A percentile compares a stretch with the other conserved stretches of the same genome.
Evolutionary conservation across 2,888 invertebrate genomes (phyloP).

Genomic region (Caenorhabditis macrosperma): DNA sequence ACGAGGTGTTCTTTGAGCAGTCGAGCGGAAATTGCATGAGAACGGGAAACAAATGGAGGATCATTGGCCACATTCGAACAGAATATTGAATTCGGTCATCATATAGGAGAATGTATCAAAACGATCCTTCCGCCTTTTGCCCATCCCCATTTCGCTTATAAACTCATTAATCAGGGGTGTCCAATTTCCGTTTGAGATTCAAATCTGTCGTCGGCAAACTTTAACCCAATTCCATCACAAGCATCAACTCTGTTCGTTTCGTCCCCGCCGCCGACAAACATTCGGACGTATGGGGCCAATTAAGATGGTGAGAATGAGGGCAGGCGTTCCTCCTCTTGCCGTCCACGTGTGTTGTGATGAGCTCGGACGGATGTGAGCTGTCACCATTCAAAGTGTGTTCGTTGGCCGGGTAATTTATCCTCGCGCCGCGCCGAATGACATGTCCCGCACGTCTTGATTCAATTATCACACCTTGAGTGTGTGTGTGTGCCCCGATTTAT

Average conservation of each 20-base stretch:
- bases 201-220: constrained; percentile 38
- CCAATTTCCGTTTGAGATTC: constrained; percentile 51
- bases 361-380: constrained; percentile 17
- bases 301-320: constrained; percentile 33
- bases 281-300: constrained; percentile 38
- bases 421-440: constrained; percentile 32
- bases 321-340: background rate
- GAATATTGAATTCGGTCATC: background rate
- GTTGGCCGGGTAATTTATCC: constrained; percentile 38
- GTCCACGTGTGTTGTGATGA: constrained; percentile 48
- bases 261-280: too few species aligned
- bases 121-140: background rate
- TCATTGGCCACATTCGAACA: background rate
- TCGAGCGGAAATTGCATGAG: too few species aligned
- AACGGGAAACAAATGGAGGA: background rate
- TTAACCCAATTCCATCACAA: constrained; percentile 40
- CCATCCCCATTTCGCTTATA: constrained; percentile 27
- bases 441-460: constrained; percentile 23
- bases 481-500: constrained; percentile 5
- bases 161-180: constrained; percentile 47
- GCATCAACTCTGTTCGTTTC: constrained; percentile 7
- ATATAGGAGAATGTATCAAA: constrained; percentile 9
- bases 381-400: constrained; percentile 49
- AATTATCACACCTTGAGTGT: constrained; percentile 44
- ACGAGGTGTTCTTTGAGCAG: constrained; percentile 30